Evolutionary conservation across 2,113 vertebrate genomes (phyloP).

Genomic region (Bubo bubo): DNA sequence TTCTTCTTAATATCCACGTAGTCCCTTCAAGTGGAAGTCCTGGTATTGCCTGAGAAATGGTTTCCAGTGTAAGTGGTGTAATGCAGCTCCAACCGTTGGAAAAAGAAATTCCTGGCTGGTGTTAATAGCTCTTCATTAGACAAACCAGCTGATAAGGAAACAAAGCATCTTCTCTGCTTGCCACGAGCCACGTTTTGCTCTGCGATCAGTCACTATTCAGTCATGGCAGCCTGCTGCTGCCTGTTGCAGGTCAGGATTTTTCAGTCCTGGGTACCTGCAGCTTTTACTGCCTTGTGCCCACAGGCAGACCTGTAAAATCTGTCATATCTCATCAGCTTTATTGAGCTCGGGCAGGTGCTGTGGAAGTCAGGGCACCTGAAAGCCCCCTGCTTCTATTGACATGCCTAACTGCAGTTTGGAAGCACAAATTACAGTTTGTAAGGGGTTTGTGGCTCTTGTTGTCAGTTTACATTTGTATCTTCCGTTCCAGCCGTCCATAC

Average conservation of each 20-base stretch:
- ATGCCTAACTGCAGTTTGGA: background rate
- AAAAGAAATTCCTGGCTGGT: background rate
- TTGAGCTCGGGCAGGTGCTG: background rate
- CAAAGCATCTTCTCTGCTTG: background rate
- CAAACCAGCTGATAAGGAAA: background rate
- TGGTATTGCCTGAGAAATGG: background rate
- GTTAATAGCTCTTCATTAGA: background rate
- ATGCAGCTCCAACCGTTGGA: background rate
- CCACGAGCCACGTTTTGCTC: background rate
- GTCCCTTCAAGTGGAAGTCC: background rate
- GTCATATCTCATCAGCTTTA: rapidly evolving
- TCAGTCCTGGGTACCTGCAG: background rate
- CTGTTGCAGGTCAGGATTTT: background rate
- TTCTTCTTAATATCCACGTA: background rate
- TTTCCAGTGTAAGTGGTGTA: background rate
- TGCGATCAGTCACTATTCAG: background rate
- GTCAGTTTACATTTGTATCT: background rate
- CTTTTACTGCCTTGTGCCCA: rapidly evolving
- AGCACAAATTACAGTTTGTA: rapidly evolving
- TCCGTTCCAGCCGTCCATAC: slow-evolving; percentile 89
- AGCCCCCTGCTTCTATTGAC: background rate
- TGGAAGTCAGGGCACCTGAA: background rate
- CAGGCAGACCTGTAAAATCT: background rate
- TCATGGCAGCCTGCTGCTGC: background rate
- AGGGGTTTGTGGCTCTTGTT: background rate